Percentiles rank a stretch among this genome's conserved stretches.
These are phyloP conservation scores for Sicus ferrugineus DNA, from an alignment of 2,888 invertebrate species.

Conservation along the genomic window DNA sequence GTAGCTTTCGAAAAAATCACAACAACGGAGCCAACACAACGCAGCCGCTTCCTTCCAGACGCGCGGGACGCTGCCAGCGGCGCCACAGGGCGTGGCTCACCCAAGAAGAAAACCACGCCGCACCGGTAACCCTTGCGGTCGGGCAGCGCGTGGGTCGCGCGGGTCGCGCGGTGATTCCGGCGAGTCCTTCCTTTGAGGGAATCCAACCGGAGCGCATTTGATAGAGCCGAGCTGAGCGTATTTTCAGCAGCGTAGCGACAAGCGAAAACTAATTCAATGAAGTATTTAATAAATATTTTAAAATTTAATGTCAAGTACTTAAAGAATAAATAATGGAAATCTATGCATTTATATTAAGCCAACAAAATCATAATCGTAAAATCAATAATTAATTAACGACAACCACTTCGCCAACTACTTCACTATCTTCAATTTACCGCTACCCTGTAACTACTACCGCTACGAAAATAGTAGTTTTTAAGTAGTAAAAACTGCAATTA, in stretches of 20 bases:
- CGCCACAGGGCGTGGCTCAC: conserved; percentile 50
- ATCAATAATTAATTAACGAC: too few relatives aligned
- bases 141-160: background rate
- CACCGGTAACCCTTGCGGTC: conserved; percentile 58
- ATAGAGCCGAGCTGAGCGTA: background rate
- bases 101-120: conserved; percentile 60
- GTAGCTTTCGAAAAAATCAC: conserved; percentile 54
- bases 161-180: background rate
- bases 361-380: too few relatives aligned
- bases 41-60: conserved; percentile 53
- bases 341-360: conserved; percentile 14
- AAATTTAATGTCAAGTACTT: conserved; percentile 62
- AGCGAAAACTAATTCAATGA: conserved; percentile 50
- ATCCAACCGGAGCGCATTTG: too few relatives aligned
- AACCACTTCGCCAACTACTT: conserved; percentile 1
- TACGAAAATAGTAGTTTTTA: background rate
- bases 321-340: conserved; percentile 58
- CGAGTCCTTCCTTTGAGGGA: too few relatives aligned
- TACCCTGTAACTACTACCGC: conserved; percentile 13
- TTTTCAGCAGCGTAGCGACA: background rate
- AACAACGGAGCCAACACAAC: conserved; percentile 64
- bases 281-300: conserved; percentile 60
- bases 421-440: background rate
- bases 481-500: background rate
- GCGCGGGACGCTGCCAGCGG: conserved; percentile 56